phyloP scores from a whole-genome alignment of 2,888 invertebrate genomes.

The Autographa gamma region DNA sequence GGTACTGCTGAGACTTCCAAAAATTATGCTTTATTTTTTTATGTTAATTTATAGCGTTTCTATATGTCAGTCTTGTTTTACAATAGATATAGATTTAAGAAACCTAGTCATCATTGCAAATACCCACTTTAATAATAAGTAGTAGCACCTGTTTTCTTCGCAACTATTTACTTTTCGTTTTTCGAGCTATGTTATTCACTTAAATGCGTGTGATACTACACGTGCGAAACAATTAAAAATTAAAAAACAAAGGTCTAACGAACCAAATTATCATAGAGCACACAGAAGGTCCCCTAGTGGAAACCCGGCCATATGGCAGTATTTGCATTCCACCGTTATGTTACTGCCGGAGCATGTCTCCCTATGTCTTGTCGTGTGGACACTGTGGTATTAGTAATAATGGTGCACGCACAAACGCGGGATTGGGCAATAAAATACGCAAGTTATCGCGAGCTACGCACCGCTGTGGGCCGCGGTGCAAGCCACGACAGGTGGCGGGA shows the following conservation, averaged over 20 bases:
- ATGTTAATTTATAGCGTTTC: no score
- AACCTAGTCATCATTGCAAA: no score
- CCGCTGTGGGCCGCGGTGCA: constrained; percentile 38
- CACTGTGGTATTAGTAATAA: constrained; percentile 59
- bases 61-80: no score
- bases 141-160: not conserved
- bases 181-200: not conserved
- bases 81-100: no score
- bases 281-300: constrained; percentile 27
- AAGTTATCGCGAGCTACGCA: constrained; percentile 69
- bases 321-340: constrained; percentile 48
- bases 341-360: constrained; percentile 29
- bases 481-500: constrained; percentile 12
- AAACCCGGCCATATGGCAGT: constrained; percentile 45
- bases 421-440: constrained; percentile 72
- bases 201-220: no score
- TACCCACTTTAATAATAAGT: no score
- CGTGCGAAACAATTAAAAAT: not conserved
- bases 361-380: constrained; percentile 37
- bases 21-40: no score
- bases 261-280: constrained; percentile 7
- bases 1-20: not conserved
- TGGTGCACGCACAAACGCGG: constrained; percentile 68
- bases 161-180: not conserved
- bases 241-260: not conserved